A percentile compares a stretch with the other conserved stretches of the same genome.
phyloP scores from a whole-genome alignment of 2,797 vertebrate species.

The Acrossocheilus wenchowensis region DNA sequence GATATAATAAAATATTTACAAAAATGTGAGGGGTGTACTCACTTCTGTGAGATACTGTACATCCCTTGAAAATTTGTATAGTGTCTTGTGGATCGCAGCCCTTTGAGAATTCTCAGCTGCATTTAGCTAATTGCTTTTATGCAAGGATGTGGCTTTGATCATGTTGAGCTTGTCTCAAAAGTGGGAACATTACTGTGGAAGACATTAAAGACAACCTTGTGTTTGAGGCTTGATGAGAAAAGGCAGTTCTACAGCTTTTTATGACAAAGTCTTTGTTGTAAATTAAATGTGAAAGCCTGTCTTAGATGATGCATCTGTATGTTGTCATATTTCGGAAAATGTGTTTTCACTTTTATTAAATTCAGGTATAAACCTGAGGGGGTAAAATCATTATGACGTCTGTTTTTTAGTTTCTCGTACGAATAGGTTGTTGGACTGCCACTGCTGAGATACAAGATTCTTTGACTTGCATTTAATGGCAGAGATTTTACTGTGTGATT shows the following conservation, averaged over 20 bases:
- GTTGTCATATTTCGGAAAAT: neutral
- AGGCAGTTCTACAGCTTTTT: neutral
- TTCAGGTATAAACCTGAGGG: neutral
- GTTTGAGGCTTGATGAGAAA: conserved; percentile 26
- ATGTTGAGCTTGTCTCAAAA: conserved; percentile 17
- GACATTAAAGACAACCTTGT: conserved; percentile 12
- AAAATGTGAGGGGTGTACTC: too few relatives aligned
- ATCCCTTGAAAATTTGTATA: neutral
- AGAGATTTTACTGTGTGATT: neutral
- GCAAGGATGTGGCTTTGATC: conserved; percentile 41
- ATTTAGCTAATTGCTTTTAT: conserved; percentile 40
- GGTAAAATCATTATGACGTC: neutral
- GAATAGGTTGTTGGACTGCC: neutral
- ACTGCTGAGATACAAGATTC: neutral
- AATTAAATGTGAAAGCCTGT: conserved; percentile 4
- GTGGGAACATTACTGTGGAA: neutral
- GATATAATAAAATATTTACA: too few relatives aligned
- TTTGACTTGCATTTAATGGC: neutral
- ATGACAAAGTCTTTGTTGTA: neutral
- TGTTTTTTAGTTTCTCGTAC: neutral
- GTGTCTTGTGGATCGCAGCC: neutral
- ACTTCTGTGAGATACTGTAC: too few relatives aligned
- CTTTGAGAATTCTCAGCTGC: conserved; percentile 8
- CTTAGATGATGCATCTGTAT: neutral
- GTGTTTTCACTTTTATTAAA: neutral